phyloP scores from a whole-genome alignment of 2,888 invertebrate genomes.

The Drosophila silvestris region DNA sequence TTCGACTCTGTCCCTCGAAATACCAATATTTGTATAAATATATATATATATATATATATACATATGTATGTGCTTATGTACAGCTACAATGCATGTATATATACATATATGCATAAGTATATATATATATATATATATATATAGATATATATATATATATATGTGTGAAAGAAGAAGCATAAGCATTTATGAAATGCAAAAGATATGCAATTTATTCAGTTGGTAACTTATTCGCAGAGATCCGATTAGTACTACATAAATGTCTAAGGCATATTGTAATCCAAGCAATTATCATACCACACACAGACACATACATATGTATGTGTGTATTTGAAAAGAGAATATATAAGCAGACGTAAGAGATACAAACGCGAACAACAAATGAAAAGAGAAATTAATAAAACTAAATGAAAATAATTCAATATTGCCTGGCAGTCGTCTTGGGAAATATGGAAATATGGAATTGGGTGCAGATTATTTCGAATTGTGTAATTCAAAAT shows the following conservation, averaged over 20 bases:
- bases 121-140: constrained; percentile 21
- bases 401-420: constrained; percentile 63
- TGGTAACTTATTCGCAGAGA: constrained; percentile 40
- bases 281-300: constrained; percentile 44
- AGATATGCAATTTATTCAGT: constrained; percentile 27
- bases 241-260: constrained; percentile 13
- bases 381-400: constrained; percentile 64
- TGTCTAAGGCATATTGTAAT: constrained; percentile 38
- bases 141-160: constrained; percentile 33
- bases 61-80: too few species aligned
- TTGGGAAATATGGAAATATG: not conserved
- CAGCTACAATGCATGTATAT: constrained; percentile 11
- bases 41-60: constrained; percentile 21
- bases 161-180: constrained; percentile 57
- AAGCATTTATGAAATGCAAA: constrained; percentile 56
- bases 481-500: not conserved
- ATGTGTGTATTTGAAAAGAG: constrained; percentile 34
- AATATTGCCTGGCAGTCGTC: not conserved
- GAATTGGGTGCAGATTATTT: not conserved
- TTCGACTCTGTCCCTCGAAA: constrained; percentile 25
- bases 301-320: constrained; percentile 22
- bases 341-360: constrained; percentile 35
- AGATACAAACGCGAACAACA: constrained; percentile 38
- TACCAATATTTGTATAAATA: constrained; percentile 29
- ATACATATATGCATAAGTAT: constrained; percentile 13